Base-by-base conservation (phyloP, 2,797 vertebrate species). In the Scolopax bukidnonensis region DNA sequence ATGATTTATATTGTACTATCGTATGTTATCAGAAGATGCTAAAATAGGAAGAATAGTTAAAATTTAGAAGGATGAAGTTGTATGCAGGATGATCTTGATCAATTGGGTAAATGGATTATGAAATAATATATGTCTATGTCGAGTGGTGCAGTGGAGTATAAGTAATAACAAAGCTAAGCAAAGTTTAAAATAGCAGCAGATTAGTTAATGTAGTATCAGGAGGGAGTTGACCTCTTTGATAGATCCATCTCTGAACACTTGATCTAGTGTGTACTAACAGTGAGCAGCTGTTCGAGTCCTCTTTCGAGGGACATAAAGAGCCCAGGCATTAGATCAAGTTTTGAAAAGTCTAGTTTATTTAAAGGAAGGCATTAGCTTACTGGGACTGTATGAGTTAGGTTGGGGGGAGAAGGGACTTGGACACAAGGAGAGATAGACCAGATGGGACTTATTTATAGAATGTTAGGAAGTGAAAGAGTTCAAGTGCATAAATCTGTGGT, bases 391-490 rank as follows among this genome's bases (percentile, higher is more conserved):
- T 86, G 77, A 73, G 50, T 83, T 95, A 82, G 14, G 3, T 7
- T 92, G 20, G 1, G 24, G 59, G 32, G 16, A 86, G 75, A 88
- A 95, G 59, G 41, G 80, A 63, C 84, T 86, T 90, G 64, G 85
- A 79, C 75, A 60, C 38, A 32, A 81, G 43, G 43, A 91, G 90
- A 96, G 73, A 83, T 38, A 93, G 69, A 93, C 75, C 95, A 95
- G 93, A 84, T 94, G 93, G 91, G 43, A 13, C 87, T 96, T 96
- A 96, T 95, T 97, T 96, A 94, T 82, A 94, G 68, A 89, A 90
- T 36, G 69, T 51, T 69, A 91, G 63, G 86, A 96, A 95, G 93
- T 74, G 76, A 90, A 95, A 76, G 65, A 90, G 95, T 87, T 96
- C 91, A 94, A 89, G 56, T 33, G n/a, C 69, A 84, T 93, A 91